Evolutionary conservation across 2,113 vertebrate genomes (phyloP).

Genomic region (Pygoscelis antarcticus): DNA sequence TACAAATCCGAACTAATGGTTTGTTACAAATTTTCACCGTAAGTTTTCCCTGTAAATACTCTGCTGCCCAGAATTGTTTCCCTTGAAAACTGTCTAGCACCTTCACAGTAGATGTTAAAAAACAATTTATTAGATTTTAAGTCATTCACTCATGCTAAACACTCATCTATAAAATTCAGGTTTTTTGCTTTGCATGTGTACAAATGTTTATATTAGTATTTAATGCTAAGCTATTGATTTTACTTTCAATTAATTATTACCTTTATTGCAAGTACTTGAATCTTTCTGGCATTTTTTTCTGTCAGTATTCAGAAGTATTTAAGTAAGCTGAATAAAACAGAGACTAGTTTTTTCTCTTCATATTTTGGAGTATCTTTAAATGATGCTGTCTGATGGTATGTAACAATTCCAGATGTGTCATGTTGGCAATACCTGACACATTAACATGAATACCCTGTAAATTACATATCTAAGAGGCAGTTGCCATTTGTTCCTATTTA

Average conservation of each 20-base stretch:
- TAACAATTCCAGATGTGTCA: neutral
- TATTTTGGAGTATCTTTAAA: neutral
- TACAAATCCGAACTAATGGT: neutral
- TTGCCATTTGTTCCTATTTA: neutral
- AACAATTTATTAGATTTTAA: neutral
- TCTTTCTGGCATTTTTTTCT: neutral
- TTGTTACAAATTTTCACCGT: neutral
- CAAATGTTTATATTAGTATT: neutral
- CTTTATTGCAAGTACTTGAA: neutral
- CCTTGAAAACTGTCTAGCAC: neutral
- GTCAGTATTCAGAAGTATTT: neutral
- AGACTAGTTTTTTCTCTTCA: neutral
- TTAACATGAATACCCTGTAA: neutral
- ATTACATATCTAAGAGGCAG: neutral
- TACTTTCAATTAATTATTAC: neutral
- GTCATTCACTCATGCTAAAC: neutral
- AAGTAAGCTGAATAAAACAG: neutral
- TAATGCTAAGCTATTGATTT: neutral
- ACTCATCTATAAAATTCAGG: neutral
- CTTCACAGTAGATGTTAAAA: neutral
- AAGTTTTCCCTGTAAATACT: neutral
- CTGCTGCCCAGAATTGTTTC: neutral
- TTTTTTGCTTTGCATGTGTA: neutral
- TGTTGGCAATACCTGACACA: neutral
- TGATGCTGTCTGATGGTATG: neutral